Conservation (phyloP, 2,797 vertebrate species). For the Muscicapa comitata region DNA sequence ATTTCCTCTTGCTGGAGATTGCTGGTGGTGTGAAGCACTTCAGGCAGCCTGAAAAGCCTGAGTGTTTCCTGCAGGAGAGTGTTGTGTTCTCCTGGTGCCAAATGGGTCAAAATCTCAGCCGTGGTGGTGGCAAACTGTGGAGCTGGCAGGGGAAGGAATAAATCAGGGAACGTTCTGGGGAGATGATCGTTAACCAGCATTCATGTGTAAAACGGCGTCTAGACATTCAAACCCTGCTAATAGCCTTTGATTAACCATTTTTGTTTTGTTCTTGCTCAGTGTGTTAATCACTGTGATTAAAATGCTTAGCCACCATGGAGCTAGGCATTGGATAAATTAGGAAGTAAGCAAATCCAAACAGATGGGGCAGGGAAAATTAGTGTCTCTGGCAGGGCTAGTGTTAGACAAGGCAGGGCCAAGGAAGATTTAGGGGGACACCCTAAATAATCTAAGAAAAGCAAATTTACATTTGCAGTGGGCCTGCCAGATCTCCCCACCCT, state of each 20-base stretch:
- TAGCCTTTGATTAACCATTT: conserved; percentile 69
- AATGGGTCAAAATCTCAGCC: conserved; percentile 14
- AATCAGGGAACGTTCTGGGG: background rate
- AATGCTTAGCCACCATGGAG: conserved; percentile 61
- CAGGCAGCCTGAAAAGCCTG: background rate
- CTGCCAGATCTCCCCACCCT: background rate
- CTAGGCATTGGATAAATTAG: conserved; percentile 55
- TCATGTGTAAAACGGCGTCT: conserved; percentile 30
- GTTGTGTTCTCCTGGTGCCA: background rate
- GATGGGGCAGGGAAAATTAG: conserved; percentile 61
- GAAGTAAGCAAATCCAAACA: conserved; percentile 64
- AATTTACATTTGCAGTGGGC: background rate
- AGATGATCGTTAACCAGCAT: conserved; percentile 56
- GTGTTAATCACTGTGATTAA: conserved; percentile 71
- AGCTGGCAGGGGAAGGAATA: conserved; percentile 8
- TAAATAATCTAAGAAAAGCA: conserved; percentile 10
- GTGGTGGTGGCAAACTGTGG: background rate
- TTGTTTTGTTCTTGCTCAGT: conserved; percentile 66
- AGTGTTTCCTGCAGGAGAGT: background rate
- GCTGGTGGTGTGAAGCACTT: background rate
- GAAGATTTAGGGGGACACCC: conserved; percentile 22
- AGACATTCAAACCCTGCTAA: conserved; percentile 50
- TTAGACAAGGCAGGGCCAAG: conserved; percentile 22
- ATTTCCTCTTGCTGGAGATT: background rate
- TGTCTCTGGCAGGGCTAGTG: conserved; percentile 12